These are phyloP conservation scores for Myiozetetes cayanensis DNA, from an alignment of 2,113 vertebrate species.

Conservation along the genomic window DNA sequence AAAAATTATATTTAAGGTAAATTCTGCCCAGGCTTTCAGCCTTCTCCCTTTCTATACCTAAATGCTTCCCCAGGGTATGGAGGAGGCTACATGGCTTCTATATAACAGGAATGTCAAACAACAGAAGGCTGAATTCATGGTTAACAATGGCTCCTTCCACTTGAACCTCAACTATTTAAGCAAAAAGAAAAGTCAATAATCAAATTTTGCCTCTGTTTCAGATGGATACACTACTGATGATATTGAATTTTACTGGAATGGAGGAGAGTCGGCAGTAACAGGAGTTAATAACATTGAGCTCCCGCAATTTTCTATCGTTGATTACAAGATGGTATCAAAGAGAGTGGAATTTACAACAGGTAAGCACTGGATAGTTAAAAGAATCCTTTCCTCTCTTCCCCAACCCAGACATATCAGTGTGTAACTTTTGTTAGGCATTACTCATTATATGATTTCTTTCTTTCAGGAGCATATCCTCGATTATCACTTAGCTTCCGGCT, in stretches of 20 bases:
- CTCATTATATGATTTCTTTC: background rate
- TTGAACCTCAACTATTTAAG: background rate
- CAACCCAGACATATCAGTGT: background rate
- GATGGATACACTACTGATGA: constrained; percentile 96
- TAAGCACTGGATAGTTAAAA: constrained; percentile 46
- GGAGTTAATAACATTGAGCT: constrained; percentile 92
- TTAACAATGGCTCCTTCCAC: background rate
- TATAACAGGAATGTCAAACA: background rate
- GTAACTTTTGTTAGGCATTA: background rate
- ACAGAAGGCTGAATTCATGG: background rate
- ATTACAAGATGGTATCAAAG: constrained; percentile 91
- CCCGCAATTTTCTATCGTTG: constrained; percentile 91
- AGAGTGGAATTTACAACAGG: constrained; percentile 94
- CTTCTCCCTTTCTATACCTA: background rate
- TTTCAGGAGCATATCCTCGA: constrained; percentile 88
- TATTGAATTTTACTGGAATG: constrained; percentile 96
- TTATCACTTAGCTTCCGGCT: constrained; percentile 89
- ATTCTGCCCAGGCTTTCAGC: background rate
- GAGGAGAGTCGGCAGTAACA: constrained; percentile 85
- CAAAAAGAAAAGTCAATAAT: background rate
- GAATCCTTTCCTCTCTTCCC: background rate
- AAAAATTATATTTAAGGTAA: background rate
- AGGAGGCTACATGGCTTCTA: background rate
- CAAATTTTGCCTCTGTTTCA: constrained; percentile 56
- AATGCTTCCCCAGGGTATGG: background rate